A percentile compares a stretch with the other conserved stretches of the same genome.
phyloP scores from a whole-genome alignment of 1,140 invertebrate genomes.

The Drosophila saltans region DNA sequence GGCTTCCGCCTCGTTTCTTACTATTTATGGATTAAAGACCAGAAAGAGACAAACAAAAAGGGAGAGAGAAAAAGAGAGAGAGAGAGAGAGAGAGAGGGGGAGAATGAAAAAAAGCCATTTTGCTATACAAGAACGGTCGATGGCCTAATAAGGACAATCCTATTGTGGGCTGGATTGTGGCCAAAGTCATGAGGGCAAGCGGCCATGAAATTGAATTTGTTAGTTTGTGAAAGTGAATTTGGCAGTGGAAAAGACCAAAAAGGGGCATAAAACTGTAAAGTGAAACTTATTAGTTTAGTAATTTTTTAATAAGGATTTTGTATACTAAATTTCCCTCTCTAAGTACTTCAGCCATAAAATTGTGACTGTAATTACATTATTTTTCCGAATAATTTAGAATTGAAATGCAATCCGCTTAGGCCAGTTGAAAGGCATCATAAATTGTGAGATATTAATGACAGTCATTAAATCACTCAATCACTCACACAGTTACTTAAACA shows the following conservation, averaged over 20 bases:
- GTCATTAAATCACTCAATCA: not conserved
- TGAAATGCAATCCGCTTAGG: not conserved
- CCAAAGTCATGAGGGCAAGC: slow-evolving; percentile 37
- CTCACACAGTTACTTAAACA: not conserved
- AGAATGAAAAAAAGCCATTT: slow-evolving; percentile 1
- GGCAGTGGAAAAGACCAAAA: slow-evolving; percentile 3
- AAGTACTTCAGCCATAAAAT: no score
- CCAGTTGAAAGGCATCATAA: not conserved
- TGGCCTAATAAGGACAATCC: not conserved
- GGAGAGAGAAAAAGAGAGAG: not conserved
- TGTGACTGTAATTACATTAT: no score
- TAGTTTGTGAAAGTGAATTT: slow-evolving; percentile 19
- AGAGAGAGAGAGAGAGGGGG: not conserved
- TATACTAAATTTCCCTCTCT: no score
- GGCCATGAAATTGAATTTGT: slow-evolving; percentile 67
- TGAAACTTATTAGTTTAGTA: not conserved
- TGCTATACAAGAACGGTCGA: not conserved
- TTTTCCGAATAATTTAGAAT: not conserved
- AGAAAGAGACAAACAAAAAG: slow-evolving; percentile 21
- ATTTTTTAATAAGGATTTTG: no score
- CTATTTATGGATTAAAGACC: slow-evolving; percentile 37
- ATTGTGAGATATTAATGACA: not conserved
- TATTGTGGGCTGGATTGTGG: not conserved
- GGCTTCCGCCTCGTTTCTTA: slow-evolving; percentile 43
- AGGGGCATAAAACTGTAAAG: slow-evolving; percentile 10